Evolutionary conservation across 2,113 vertebrate species (phyloP), one percentile per base, ranked within the genome.

Genomic region (Dipodomys spectabilis): DNA sequence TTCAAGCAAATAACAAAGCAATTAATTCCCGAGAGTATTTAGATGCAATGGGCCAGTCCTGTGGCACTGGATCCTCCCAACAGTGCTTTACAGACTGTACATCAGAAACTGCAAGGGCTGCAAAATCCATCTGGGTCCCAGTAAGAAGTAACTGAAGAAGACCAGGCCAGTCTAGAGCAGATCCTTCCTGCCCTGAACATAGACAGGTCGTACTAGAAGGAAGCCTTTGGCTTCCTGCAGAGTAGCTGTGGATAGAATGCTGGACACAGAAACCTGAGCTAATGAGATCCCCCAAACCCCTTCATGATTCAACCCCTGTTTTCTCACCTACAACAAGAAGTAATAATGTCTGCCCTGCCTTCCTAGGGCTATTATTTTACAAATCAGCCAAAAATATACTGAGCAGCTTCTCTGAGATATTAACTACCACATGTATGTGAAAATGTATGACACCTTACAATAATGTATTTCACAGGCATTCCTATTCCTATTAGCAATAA

Each of bases 231-330:
- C 49, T 86, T 78, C 53, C 53, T 69, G 6, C 2, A 9, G 65
- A 8, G 32, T 1, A 9, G 6, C 82, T 49, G 3, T n/a, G 30
- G 7, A 11, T 0, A 64, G 11, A 8, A 12, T 2, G 0, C 74
- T 25, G 32, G 35, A 44, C 45, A 39, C 22, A 22, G 44, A n/a
- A 19, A 65, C 1, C 32, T 3, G 5, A 30, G 19, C 32, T 67
- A 4, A 28, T 35, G 39, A 44, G 69, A 80, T 74, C 64, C 28
- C n/a, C 2, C 7, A 68, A 23, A 12, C 18, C 3, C 15, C 39
- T 49, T 65, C 35, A 20, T 32, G 32, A 27, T 2, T 7, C 10
- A 2, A 13, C 49, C 18, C 49, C 28, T 8, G 7, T 45, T 60
- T 90, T 49, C 82, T 65, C 53, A 71, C 44, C 78, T 39, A 18